phyloP scores from a whole-genome alignment of 2,797 vertebrate species.

The Cetoscarus ocellatus region DNA sequence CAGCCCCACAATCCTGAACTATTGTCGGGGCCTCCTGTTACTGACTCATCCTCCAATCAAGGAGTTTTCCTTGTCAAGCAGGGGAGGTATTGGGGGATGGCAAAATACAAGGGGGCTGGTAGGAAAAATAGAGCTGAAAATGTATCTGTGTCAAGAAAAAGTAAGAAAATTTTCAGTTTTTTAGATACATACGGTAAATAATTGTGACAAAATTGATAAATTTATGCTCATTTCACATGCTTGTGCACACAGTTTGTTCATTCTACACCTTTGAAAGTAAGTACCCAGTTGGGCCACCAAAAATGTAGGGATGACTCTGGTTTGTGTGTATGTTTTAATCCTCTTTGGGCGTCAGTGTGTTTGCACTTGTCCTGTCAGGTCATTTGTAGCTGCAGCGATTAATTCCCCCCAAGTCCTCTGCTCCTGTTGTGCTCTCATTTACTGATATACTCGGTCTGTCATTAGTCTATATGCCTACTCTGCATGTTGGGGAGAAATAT shows the following conservation, averaged over 20 bases:
- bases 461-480: conserved; percentile 79
- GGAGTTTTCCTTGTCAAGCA: too few species aligned
- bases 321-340: conserved; percentile 23
- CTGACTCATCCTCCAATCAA: too few species aligned
- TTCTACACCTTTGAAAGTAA: background rate
- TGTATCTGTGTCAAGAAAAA: too few species aligned
- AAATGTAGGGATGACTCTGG: background rate
- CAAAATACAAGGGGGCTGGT: too few species aligned
- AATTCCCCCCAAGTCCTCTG: conserved; percentile 67
- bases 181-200: background rate
- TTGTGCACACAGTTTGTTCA: background rate
- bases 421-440: conserved; percentile 77
- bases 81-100: too few species aligned
- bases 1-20: too few species aligned
- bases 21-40: too few species aligned
- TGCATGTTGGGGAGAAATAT: conserved; percentile 79
- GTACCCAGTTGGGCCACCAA: background rate
- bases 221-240: background rate
- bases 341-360: conserved; percentile 66
- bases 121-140: too few species aligned
- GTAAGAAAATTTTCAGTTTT: too few species aligned
- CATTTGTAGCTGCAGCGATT: conserved; percentile 77
- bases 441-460: conserved; percentile 73
- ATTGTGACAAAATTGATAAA: background rate
- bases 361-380: conserved; percentile 78